These are phyloP conservation scores for Terrapene triunguis DNA, from an alignment of 2,113 vertebrate genomes.

Conservation along the genomic window DNA sequence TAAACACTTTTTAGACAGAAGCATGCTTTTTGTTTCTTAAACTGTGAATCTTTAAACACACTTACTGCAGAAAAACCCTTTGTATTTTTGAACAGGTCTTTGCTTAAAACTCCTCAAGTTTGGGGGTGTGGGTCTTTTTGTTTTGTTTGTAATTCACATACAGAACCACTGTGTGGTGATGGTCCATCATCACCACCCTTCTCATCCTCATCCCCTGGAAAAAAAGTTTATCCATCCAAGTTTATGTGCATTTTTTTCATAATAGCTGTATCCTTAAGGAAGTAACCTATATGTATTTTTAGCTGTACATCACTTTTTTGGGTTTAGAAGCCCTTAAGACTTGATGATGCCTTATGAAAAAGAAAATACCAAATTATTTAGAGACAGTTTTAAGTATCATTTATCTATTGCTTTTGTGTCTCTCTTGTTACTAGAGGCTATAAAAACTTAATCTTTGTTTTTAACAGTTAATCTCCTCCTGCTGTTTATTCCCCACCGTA, in stretches of 20 bases:
- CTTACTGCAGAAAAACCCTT: rapidly evolving
- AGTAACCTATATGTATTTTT: background rate
- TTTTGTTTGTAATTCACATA: background rate
- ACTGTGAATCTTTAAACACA: rapidly evolving
- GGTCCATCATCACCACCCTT: background rate
- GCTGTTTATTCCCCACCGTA: background rate
- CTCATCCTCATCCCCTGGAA: background rate
- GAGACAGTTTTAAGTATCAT: background rate
- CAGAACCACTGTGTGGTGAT: background rate
- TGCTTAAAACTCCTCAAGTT: background rate
- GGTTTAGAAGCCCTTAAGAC: background rate
- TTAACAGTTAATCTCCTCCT: background rate
- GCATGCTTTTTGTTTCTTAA: background rate
- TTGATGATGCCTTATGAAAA: background rate
- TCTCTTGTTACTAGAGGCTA: background rate
- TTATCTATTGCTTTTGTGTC: background rate
- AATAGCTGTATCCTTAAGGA: background rate
- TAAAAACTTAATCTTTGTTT: background rate
- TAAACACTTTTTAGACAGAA: background rate
- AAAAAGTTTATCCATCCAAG: background rate
- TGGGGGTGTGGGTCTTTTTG: background rate
- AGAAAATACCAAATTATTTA: background rate
- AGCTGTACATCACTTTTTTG: background rate
- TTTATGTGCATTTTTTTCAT: background rate
- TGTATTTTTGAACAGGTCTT: background rate